phyloP scores from a whole-genome alignment of 37 sponge, comb jelly and placozoan species.

The Spongilla lacustris region DNA sequence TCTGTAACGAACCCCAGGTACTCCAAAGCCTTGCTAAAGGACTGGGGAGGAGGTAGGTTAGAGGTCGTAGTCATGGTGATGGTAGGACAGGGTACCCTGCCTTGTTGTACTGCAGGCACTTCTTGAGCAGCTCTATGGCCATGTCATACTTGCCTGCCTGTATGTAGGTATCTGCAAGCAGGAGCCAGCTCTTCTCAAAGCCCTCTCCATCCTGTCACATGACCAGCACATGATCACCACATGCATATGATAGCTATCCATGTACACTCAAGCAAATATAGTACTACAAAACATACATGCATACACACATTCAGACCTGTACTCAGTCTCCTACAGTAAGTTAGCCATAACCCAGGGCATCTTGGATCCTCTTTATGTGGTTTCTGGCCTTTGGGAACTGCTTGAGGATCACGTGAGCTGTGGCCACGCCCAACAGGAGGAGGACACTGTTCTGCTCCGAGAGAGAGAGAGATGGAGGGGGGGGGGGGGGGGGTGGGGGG shows the following conservation, averaged over 20 bases:
- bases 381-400: constrained; percentile 92
- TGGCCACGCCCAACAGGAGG: constrained; percentile 86
- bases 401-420: constrained; percentile 88
- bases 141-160: constrained; percentile 92
- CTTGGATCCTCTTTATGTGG: constrained; percentile 92
- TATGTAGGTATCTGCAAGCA: constrained; percentile 95
- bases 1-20: constrained; percentile 92
- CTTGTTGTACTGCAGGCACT: constrained; percentile 79
- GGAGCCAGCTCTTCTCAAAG: constrained; percentile 90
- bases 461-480: too few relatives aligned
- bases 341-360: constrained; percentile 66
- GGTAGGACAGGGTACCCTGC: constrained; percentile 19
- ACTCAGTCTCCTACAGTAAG: background rate
- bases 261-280: background rate
- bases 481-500: background rate
- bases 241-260: background rate
- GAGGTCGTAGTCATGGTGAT: background rate
- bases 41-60: constrained; percentile 36
- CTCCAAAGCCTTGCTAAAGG: constrained; percentile 94
- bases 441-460: constrained; percentile 81
- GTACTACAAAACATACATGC: background rate
- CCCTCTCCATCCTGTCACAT: constrained; percentile 72
- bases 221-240: background rate
- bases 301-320: background rate
- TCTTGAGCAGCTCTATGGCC: constrained; percentile 89